phyloP scores from a whole-genome alignment of 2,113 vertebrate genomes.

The Rhea pennata region DNA sequence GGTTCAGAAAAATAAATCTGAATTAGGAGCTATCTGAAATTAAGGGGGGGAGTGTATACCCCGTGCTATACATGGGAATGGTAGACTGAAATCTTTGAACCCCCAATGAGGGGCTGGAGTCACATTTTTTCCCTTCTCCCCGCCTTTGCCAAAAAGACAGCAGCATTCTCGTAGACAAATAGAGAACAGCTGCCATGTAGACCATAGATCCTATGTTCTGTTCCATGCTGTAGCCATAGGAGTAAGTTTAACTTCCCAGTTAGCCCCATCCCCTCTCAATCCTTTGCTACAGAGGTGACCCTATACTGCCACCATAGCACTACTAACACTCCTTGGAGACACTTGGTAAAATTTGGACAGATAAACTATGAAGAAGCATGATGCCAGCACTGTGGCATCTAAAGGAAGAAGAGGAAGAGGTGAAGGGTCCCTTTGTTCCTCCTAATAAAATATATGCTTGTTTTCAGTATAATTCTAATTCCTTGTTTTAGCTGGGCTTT shows the following conservation, averaged over 20 bases:
- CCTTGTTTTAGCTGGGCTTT: background rate
- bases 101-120: fast-evolving
- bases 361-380: background rate
- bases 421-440: background rate
- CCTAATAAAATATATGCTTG: background rate
- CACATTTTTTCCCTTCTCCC: background rate
- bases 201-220: too few relatives aligned
- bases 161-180: background rate
- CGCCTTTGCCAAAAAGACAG: background rate
- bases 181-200: background rate
- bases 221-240: background rate
- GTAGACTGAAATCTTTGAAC: background rate
- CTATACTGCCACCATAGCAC: background rate
- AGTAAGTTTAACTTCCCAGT: background rate
- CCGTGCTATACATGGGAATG: background rate
- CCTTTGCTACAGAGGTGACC: background rate
- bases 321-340: background rate
- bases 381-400: background rate
- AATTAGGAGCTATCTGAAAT: background rate
- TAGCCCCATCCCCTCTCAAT: background rate
- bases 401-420: background rate
- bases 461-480: background rate
- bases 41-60: background rate
- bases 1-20: background rate
- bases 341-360: background rate